Base-by-base conservation (phyloP, 2,888 invertebrate species). In the Ophion obscuratus region DNA sequence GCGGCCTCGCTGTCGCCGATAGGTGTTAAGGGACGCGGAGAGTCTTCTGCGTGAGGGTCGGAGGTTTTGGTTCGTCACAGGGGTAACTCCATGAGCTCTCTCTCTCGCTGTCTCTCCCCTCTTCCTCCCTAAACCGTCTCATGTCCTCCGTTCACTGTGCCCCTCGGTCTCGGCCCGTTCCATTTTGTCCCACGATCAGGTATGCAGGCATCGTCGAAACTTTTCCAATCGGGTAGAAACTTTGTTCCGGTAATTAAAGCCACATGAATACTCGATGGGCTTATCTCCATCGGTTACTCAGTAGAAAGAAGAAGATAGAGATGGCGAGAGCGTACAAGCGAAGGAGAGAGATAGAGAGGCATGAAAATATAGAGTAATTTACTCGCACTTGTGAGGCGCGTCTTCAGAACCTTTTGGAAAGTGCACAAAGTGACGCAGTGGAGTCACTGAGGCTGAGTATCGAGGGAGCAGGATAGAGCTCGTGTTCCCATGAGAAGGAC, bases 241-340 rank as follows among this genome's bases (percentile, higher is more conserved):
- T 93, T 93, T 92, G 92, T 92, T 92, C 92, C 89, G 92, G 93
- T 93, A 93, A 93, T 93, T 93, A 93, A 93, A 93, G 92, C 92
- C 90, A 91, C 92, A 91, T 92, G 92, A 92, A 93, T 92, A 92
- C 92, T 91, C 92, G 89, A 92, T 92, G 91, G 90, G 89, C 90
- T 92, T 85, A 88, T 89, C 88, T 87, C 87, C 85, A 84, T 86
- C 84, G 83, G 85, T 85, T 87, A 87, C 85, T 78, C 82, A 70
- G 79, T 81, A 64, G 73, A 76, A 74, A 44, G 74, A 83, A 83
- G 47, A 70, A 31, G 47, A 47, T n/a, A 53, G 53, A 53, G 24
- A 82, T 47, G 7, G 64, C 31, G 40, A 53, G 61, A 40, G 9
- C 9, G 40, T 1, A 6, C 40, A 40, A 40, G 40, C 6, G 9